phyloP scores from a whole-genome alignment of 2,113 vertebrate species.

The Zosterops borbonicus region DNA sequence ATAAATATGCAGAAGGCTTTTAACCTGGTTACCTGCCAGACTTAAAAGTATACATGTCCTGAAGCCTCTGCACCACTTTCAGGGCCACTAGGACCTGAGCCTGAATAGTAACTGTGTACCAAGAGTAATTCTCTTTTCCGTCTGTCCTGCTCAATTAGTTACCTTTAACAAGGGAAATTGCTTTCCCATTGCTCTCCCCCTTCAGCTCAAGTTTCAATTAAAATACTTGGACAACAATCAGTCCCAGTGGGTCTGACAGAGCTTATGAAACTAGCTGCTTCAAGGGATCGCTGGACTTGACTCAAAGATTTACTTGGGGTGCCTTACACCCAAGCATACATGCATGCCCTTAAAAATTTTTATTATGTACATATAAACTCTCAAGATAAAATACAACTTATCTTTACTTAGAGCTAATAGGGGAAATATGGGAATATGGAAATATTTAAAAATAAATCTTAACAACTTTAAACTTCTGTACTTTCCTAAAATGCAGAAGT shows the following conservation, averaged over 20 bases:
- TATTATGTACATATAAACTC: neutral
- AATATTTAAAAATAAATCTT: neutral
- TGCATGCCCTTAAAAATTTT: neutral
- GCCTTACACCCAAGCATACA: neutral
- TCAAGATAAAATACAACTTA: neutral
- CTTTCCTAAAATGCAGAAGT: neutral
- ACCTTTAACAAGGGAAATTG: neutral
- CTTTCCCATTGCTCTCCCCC: neutral
- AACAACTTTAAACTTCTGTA: neutral
- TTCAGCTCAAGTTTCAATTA: conserved; percentile 1
- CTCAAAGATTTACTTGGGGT: neutral
- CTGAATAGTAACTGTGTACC: neutral
- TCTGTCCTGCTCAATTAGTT: conserved; percentile 10
- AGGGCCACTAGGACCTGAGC: neutral
- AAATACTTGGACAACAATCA: neutral
- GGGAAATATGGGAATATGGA: neutral
- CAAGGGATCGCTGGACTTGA: neutral
- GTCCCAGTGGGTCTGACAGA: neutral
- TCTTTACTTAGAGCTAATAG: neutral
- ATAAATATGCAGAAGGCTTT: conserved; percentile 36
- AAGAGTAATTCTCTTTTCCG: neutral
- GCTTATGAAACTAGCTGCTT: neutral
- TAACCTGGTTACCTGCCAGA: conserved; percentile 30
- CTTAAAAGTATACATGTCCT: neutral
- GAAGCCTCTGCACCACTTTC: neutral